Percentiles rank a stretch among this genome's conserved stretches.
These are phyloP conservation scores for Geococcyx californianus DNA, from an alignment of 2,113 vertebrate species.

Conservation along the genomic window DNA sequence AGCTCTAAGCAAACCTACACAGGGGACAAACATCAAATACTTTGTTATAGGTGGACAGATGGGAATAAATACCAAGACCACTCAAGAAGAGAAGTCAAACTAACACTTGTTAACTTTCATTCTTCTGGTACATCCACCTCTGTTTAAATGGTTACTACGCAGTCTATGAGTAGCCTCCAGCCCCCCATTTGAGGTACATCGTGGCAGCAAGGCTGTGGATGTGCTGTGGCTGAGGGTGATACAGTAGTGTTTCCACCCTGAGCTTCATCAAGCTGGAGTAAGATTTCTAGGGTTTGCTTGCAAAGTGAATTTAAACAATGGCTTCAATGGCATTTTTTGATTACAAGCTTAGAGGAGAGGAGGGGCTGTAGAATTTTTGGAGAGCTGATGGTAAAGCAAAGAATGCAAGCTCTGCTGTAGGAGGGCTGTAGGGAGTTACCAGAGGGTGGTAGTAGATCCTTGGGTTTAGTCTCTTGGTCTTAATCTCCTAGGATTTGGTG, in stretches of 20 bases:
- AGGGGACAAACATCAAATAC: neutral
- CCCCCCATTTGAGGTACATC: accelerated
- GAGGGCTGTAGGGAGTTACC: neutral
- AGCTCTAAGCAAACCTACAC: neutral
- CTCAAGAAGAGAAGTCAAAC: neutral
- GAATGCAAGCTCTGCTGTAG: neutral
- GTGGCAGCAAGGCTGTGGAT: neutral
- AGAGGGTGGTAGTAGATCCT: neutral
- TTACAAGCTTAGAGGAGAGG: neutral
- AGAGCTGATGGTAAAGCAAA: neutral
- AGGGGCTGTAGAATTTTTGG: neutral
- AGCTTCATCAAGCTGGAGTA: neutral
- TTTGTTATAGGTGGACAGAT: neutral
- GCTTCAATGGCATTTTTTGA: neutral
- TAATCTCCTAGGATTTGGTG: neutral
- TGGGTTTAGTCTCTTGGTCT: neutral
- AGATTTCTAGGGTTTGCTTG: neutral
- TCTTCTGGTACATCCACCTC: neutral
- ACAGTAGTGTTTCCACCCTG: neutral
- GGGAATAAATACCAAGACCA: neutral
- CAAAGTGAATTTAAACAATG: neutral
- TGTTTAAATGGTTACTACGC: accelerated
- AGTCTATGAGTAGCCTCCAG: neutral
- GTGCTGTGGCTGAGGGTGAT: too few species aligned
- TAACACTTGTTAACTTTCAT: accelerated